phyloP scores from a whole-genome alignment of 2,888 invertebrate species.

The Aleiodes alternator region DNA sequence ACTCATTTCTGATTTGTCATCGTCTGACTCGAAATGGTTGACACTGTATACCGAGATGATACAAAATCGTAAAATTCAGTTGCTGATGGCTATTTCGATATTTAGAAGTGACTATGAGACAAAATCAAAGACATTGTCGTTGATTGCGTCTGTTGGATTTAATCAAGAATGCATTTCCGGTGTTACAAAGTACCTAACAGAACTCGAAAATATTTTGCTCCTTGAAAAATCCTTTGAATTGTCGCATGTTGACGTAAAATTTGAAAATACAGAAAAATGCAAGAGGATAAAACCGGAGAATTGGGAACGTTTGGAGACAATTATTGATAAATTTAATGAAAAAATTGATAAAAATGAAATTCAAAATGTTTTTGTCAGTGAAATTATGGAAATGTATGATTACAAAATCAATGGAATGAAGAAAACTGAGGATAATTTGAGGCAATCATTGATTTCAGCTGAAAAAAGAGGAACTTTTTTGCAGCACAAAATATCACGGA shows the following conservation, averaged over 20 bases:
- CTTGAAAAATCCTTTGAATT: conserved; percentile 62
- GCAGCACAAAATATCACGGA: conserved; percentile 76
- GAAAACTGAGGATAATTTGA: conserved; percentile 76
- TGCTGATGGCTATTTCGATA: conserved; percentile 76
- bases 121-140: conserved; percentile 74
- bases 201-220: conserved; percentile 69
- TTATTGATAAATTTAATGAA: conserved; percentile 75
- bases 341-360: conserved; percentile 77
- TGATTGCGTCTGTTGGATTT: conserved; percentile 72
- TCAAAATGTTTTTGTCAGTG: conserved; percentile 80
- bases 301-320: conserved; percentile 77
- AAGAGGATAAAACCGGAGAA: conserved; percentile 65
- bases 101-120: conserved; percentile 74
- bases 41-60: conserved; percentile 75
- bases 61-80: conserved; percentile 74
- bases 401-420: conserved; percentile 80
- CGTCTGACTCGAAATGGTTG: conserved; percentile 75
- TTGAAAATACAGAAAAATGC: conserved; percentile 47
- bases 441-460: conserved; percentile 77
- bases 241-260: conserved; percentile 32
- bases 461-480: conserved; percentile 76
- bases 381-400: conserved; percentile 85
- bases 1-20: conserved; percentile 76
- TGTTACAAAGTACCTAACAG: conserved; percentile 69
- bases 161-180: conserved; percentile 70